phyloP scores from a whole-genome alignment of 1,140 invertebrate genomes.

The Coboldia fuscipes region DNA sequence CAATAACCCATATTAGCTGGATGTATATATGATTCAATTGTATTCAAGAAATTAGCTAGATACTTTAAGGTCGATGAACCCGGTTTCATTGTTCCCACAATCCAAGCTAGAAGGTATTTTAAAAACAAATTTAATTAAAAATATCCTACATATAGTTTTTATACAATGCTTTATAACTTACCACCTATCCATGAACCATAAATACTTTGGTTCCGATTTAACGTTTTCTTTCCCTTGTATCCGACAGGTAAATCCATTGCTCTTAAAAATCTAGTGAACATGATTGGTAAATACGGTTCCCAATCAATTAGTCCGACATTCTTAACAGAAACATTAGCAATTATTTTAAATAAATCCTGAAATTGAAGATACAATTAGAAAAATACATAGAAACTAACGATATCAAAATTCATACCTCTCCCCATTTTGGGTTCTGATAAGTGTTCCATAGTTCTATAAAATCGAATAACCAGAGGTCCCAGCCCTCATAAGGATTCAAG shows the following conservation, averaged over 20 bases:
- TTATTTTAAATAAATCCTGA: constrained; percentile 46
- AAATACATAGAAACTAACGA: neutral
- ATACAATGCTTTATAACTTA: constrained; percentile 1
- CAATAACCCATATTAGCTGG: constrained; percentile 71
- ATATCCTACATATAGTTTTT: neutral
- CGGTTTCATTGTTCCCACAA: constrained; percentile 37
- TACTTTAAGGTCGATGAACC: constrained; percentile 41
- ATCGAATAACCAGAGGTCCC: constrained; percentile 67
- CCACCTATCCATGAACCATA: neutral
- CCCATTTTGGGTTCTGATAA: constrained; percentile 51
- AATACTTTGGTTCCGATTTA: constrained; percentile 1
- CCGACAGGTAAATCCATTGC: constrained; percentile 59
- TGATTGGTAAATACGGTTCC: constrained; percentile 56
- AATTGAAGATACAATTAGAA: constrained; percentile 9
- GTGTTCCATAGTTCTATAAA: constrained; percentile 57
- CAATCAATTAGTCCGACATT: constrained; percentile 77
- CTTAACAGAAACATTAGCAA: constrained; percentile 45
- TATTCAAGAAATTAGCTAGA: constrained; percentile 59
- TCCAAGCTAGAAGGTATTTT: constrained; percentile 28
- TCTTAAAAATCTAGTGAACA: constrained; percentile 61
- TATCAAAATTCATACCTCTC: constrained; percentile 49
- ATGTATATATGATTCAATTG: constrained; percentile 73
- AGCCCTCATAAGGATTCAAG: constrained; percentile 40
- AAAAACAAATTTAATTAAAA: neutral
- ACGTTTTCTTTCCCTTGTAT: constrained; percentile 32